Percentiles rank a stretch among this genome's conserved stretches.
Evolutionary conservation across 2,888 invertebrate species (phyloP).

Genomic region (Epinotia ramella): DNA sequence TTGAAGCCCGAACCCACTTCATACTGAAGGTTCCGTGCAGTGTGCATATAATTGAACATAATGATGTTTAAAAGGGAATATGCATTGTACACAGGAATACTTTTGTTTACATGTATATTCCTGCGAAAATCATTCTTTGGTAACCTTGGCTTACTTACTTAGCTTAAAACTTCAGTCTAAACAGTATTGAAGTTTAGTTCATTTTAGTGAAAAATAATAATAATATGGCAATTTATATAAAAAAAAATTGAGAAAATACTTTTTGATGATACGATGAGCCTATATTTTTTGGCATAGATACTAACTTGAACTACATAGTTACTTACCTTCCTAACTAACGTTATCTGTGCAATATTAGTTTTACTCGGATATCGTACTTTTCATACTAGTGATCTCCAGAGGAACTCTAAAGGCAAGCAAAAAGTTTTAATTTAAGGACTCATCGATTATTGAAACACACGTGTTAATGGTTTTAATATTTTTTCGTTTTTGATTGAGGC

Average conservation of each 20-base stretch:
- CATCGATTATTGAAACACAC: slow-evolving; percentile 74
- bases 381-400: slow-evolving; percentile 33
- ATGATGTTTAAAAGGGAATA: background rate
- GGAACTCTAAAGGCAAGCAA: slow-evolving; percentile 68
- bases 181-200: too few relatives aligned
- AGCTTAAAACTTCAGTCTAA: too few relatives aligned
- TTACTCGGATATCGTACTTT: background rate
- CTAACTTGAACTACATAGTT: too few relatives aligned
- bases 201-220: too few relatives aligned
- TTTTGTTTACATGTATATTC: background rate
- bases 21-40: slow-evolving; percentile 15
- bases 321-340: background rate
- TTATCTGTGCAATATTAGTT: background rate
- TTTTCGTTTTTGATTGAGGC: slow-evolving; percentile 50
- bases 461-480: slow-evolving; percentile 76
- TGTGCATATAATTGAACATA: background rate
- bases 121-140: too few relatives aligned
- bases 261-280: too few relatives aligned
- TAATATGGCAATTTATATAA: too few relatives aligned
- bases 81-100: background rate
- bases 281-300: too few relatives aligned
- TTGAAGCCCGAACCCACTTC: background rate
- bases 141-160: too few relatives aligned
- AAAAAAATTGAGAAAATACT: too few relatives aligned
- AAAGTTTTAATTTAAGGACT: slow-evolving; percentile 76